Base-by-base conservation (phyloP, 2,797 vertebrate genomes). In the Chrysolophus pictus region DNA sequence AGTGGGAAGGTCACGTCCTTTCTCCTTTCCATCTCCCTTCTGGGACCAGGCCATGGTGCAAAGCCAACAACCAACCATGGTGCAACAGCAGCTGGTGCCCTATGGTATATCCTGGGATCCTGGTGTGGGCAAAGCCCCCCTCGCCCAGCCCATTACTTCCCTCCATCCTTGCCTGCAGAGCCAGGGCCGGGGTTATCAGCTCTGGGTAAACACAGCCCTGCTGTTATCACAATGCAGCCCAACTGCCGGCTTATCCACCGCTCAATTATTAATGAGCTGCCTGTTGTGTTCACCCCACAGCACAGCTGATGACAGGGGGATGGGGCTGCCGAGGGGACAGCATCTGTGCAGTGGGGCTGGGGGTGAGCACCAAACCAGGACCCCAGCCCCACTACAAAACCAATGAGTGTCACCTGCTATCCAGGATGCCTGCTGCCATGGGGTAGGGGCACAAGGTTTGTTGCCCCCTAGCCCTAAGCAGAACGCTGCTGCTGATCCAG, bases 201-300 rank as follows among this genome's bases (percentile, higher is more conserved):
- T 1, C 87, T 84, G 90, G 53, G 91, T 89, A 95, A 94, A 93
- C 91, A 91, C 62, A 18, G 47, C 83, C 37, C 4, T 14, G 60
- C 82, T 4, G 33, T 13, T 22, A 29, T 35, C 9, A 0, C 42
- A 26, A 0, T 6, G 68, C 87, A 56, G 51, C 81, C 37, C 3
- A 69, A 37, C 51, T 1, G 3, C 14, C 33, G 37, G 60, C 55
- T 85, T 41, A 46, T 11, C 67, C 22, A 0, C 1, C 6, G 0
- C 2, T 35, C 42, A 88, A 74, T 80, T 22, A 93, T 94, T 91
- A 94, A 91, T 59, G 0, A 90, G 90, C 74, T 2, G 7, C 53
- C 4, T 7, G 42, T 17, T 33, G 31, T 2, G 0, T 47, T 78
- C 4, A 0, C 18, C 53, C 24, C 39, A 9, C 2, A 13, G 84